Evolutionary conservation across 2,113 vertebrate genomes (phyloP), one percentile per base, ranked within the genome.

Genomic region (Hiodon alosoides): DNA sequence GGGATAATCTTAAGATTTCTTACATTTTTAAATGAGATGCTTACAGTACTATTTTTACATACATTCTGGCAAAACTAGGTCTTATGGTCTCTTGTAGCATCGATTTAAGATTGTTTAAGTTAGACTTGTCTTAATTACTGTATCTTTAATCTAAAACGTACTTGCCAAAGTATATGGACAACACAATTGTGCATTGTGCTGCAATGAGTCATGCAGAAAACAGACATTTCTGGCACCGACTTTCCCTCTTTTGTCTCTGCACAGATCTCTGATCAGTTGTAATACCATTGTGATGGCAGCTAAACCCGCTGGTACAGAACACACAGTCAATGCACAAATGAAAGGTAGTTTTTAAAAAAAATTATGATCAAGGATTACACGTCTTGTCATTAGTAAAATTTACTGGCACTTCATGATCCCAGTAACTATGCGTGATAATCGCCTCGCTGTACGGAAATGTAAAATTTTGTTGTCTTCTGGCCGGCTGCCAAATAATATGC

Each of bases 311-410:
- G 59, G 6, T 5, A 17, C 50, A 64, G 47, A 53, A 64, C 16
- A 57, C 9, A 7, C 13, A 61, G 61, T 67, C 8, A 52, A 62
- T 48, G 4, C 5, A 17, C 73, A 67, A 58, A 48, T 48, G 57
- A 31, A 55, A 17, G 83, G 73, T 76, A 57, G 60, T 5, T 16
- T 70, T 71, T 47, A 58, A 62, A 10, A 7, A 11, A 47, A 17
- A 11, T 48, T 69, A 73, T 17, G 60, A 73, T 55, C 67, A 72
- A 66, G 55, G 59, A n/a, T 51, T 71, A 48, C 74, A 77, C 14
- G 51, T 66, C 69, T 65, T 72, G 53, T 78, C 76, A 76, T 76
- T 61, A 79, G 31, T 72, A 51, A 79, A 81, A 74, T 80, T 74
- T 67, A 66, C 67, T 64, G 62, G 62, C 67, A 72, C 46, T 73